These are phyloP conservation scores for Nemapogon koenigi DNA, from an alignment of 2,888 invertebrate genomes.

Conservation along the genomic window DNA sequence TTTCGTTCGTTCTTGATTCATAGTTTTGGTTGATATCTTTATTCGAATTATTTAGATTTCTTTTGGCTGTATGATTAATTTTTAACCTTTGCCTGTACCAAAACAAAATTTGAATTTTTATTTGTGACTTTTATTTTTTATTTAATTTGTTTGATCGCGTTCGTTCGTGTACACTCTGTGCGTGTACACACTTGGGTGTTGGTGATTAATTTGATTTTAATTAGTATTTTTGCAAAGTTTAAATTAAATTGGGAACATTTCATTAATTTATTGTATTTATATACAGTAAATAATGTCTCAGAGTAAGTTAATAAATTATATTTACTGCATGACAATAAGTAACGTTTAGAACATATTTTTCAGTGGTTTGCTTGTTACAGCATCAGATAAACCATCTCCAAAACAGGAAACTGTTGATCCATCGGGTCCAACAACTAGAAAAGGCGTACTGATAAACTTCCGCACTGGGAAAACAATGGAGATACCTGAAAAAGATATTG, in stretches of 20 bases:
- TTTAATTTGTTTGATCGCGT: neutral
- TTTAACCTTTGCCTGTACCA: neutral
- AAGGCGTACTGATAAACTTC: slow-evolving; percentile 82
- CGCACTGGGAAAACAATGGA: slow-evolving; percentile 83
- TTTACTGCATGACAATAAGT: too few relatives aligned
- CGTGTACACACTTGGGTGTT: too few relatives aligned
- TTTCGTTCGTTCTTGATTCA: too few relatives aligned
- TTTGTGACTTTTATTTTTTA: neutral
- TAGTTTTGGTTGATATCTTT: too few relatives aligned
- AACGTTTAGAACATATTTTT: too few relatives aligned
- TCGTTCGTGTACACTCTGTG: too few relatives aligned
- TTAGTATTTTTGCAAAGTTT: too few relatives aligned
- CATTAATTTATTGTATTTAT: neutral
- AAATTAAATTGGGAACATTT: too few relatives aligned
- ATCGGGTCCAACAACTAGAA: slow-evolving; percentile 78
- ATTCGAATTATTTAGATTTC: too few relatives aligned
- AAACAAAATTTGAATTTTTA: neutral
- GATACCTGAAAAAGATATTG: slow-evolving; percentile 86
- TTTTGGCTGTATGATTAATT: too few relatives aligned
- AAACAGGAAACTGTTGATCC: slow-evolving; percentile 69
- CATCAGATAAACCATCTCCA: slow-evolving; percentile 42
- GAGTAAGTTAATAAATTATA: slow-evolving; percentile 27
- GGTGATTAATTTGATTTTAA: neutral
- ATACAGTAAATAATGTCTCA: slow-evolving; percentile 35
- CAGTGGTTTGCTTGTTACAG: too few relatives aligned